Conservation (phyloP, 1,140 invertebrate genomes). For the Drosophila sucinea region DNA sequence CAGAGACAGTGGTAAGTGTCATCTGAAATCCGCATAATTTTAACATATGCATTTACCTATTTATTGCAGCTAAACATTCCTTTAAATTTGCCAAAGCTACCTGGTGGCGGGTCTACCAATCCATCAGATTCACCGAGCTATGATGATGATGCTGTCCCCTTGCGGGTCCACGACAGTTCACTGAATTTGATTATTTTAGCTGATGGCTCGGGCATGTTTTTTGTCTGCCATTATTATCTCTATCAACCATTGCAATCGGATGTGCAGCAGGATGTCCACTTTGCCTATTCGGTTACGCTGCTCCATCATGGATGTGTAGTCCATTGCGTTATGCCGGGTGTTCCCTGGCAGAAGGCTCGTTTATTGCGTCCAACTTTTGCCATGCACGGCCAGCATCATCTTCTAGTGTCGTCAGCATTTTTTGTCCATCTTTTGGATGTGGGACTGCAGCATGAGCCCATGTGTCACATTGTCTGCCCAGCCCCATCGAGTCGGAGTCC, state of each 20-base stretch:
- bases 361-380: conserved; percentile 89
- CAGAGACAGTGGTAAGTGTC: conserved; percentile 91
- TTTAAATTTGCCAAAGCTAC: conserved; percentile 89
- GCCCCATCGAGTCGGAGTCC: conserved; percentile 84
- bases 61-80: conserved; percentile 90
- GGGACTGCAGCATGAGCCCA: conserved; percentile 90
- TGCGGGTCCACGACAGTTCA: conserved; percentile 91
- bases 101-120: conserved; percentile 82
- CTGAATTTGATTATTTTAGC: conserved; percentile 91
- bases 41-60: too few species aligned
- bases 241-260: conserved; percentile 88
- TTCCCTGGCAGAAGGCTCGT: conserved; percentile 90
- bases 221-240: conserved; percentile 93
- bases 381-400: conserved; percentile 89
- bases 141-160: conserved; percentile 90
- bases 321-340: conserved; percentile 90
- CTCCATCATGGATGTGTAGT: conserved; percentile 92
- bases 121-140: conserved; percentile 85
- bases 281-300: conserved; percentile 92
- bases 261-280: conserved; percentile 87
- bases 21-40: not conserved
- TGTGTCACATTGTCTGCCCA: conserved; percentile 89
- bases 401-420: conserved; percentile 90
- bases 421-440: conserved; percentile 92
- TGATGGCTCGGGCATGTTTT: conserved; percentile 88